Base-by-base conservation (phyloP, 2,113 vertebrate species). In the Sprattus sprattus region DNA sequence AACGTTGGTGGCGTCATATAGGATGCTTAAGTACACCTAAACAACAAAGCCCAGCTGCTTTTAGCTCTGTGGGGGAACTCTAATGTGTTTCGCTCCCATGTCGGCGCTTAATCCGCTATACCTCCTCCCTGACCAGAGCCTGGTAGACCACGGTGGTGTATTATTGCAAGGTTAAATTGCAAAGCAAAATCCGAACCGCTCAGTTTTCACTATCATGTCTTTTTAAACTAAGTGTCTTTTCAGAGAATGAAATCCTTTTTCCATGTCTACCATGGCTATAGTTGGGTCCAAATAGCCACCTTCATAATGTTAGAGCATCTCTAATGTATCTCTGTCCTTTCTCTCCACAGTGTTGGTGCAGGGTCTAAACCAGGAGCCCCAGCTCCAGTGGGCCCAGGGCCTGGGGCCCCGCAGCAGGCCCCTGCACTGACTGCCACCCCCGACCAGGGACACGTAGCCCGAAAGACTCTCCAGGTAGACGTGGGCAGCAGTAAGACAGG, bases 391-490 rank as follows among this genome's bases (percentile, higher is more conserved):
- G 87, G 81, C 6, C 81, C 71, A 0, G 84, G 52, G 6, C 84
- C 87, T 4, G 84, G 87, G 78, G 81, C 81, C 13, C 88, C 64
- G 6, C 15, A 81, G 3, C 86, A 89, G 78, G 3, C 85, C 10
- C 85, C 85, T 28, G 50, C 80, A 0, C 86, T 87, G 78, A 2
- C 88, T 10, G 85, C 83, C 32, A 39, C 80, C 60, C 20, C 82
- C 2, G 25, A 84, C 83, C 84, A 83, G 57, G 91, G 91, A 52
- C 94, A 95, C 20, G 91, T 90, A 50, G 71, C 94, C 86, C 90
- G 93, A 57, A 94, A 91, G 89, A 95, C 85, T 91, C 92, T 95
- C 32, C 95, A 95, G 88, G 95, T 95, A 91, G 95, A 96, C 16
- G 85, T 94, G 83, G 92, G 93, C 0, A 88, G 93, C 90, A 89